Percentiles rank a stretch among this genome's conserved stretches.
phyloP scores from a whole-genome alignment of 35 echinoderm and acorn worm genomes.

The Diadema setosum region DNA sequence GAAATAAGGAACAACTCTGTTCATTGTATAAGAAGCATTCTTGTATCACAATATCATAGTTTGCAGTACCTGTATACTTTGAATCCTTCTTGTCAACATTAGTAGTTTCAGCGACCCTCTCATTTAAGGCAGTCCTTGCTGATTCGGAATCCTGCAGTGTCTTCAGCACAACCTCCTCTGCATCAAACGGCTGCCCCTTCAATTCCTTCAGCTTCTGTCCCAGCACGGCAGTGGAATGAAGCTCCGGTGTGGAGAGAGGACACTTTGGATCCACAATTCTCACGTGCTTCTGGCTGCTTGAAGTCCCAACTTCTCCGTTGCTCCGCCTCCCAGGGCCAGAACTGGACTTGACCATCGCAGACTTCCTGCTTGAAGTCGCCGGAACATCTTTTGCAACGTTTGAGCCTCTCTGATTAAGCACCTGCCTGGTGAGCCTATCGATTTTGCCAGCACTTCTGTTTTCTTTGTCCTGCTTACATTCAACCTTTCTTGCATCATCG shows the following conservation, averaged over 20 bases:
- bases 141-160: conserved; percentile 10
- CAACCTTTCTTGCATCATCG: neutral
- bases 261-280: neutral
- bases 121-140: neutral
- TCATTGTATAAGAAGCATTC: no score
- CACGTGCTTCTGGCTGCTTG: neutral
- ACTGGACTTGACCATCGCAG: neutral
- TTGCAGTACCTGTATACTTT: conserved; percentile 37
- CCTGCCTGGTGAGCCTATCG: neutral
- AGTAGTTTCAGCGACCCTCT: conserved; percentile 23
- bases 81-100: conserved; percentile 22
- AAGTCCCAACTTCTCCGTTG: neutral
- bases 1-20: no score
- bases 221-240: conserved; percentile 27
- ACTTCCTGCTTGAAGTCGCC: no score
- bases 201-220: conserved; percentile 23
- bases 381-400: no score
- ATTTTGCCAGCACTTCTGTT: neutral
- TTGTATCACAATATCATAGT: no score
- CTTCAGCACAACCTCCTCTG: conserved; percentile 27
- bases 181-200: conserved; percentile 6
- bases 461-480: neutral
- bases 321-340: no score
- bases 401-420: no score
- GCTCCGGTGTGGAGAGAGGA: neutral